phyloP scores from a whole-genome alignment of 2,888 invertebrate genomes.

The Caenorhabditis plicata region DNA sequence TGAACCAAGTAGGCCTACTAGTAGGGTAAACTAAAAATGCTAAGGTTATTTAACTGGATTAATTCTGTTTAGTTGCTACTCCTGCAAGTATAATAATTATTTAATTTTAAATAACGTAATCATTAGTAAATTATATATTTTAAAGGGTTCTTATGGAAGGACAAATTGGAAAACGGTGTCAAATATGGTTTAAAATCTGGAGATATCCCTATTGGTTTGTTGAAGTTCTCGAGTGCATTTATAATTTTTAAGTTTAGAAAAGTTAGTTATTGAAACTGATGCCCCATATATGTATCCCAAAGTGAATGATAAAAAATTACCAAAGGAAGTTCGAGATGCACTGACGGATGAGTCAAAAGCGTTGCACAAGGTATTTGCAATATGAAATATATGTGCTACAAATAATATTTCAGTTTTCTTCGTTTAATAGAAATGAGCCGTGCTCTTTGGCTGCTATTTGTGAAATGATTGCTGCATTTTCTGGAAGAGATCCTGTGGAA shows the following conservation, averaged over 20 bases:
- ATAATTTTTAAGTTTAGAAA: conserved; percentile 67
- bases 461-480: conserved; percentile 74
- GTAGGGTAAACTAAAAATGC: too few species aligned
- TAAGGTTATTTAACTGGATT: too few species aligned
- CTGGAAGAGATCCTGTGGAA: conserved; percentile 36
- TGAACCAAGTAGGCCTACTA: too few species aligned
- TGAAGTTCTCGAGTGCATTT: background rate
- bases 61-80: too few species aligned
- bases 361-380: conserved; percentile 37
- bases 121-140: too few species aligned
- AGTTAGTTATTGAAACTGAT: conserved; percentile 85
- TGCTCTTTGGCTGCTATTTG: conserved; percentile 88
- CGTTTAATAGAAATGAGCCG: conserved; percentile 78
- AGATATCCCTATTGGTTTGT: conserved; percentile 75
- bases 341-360: conserved; percentile 43
- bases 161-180: conserved; percentile 87
- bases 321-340: conserved; percentile 82
- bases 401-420: conserved; percentile 26
- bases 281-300: conserved; percentile 95
- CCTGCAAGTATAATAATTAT: too few species aligned
- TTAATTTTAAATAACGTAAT: too few species aligned
- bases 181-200: conserved; percentile 80
- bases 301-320: conserved; percentile 84
- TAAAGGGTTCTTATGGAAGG: conserved; percentile 82
- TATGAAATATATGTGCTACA: background rate